These are phyloP conservation scores for Neogobius melanostomus DNA, from an alignment of 2,113 vertebrate genomes.

Conservation along the genomic window DNA sequence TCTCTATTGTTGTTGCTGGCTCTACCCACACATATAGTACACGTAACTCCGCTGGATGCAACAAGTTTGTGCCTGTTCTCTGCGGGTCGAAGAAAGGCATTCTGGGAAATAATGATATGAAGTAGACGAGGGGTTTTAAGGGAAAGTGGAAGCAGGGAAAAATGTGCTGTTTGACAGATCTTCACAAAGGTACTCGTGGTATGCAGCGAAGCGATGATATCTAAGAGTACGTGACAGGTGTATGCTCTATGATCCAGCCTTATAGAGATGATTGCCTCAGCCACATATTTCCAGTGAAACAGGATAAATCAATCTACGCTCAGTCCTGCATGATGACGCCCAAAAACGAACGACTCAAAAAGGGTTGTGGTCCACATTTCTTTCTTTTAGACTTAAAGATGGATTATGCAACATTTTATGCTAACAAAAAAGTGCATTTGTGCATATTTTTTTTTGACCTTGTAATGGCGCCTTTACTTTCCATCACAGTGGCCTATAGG, in stretches of 20 bases:
- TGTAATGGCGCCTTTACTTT: too few relatives aligned
- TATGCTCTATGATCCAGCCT: conserved; percentile 1
- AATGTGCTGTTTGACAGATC: conserved; percentile 15
- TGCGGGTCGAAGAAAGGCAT: conserved; percentile 48
- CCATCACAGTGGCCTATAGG: too few relatives aligned
- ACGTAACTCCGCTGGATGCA: conserved; percentile 65
- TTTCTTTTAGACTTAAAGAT: too few relatives aligned
- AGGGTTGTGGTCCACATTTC: too few relatives aligned
- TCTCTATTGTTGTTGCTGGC: conserved; percentile 67
- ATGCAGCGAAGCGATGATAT: conserved; percentile 17
- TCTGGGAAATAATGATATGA: conserved; percentile 53
- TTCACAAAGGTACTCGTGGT: conserved; percentile 24
- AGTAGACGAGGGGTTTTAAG: conserved; percentile 21
- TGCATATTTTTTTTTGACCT: too few relatives aligned
- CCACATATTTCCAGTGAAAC: conserved; percentile 16
- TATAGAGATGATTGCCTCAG: conserved; percentile 24
- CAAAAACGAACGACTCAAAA: too few relatives aligned
- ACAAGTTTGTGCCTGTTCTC: conserved; percentile 63
- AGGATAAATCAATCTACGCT: too few relatives aligned
- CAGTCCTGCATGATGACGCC: too few relatives aligned
- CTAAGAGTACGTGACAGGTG: not conserved
- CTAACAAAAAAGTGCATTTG: too few relatives aligned
- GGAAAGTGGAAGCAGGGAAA: conserved; percentile 29
- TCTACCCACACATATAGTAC: conserved; percentile 70
- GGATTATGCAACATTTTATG: too few relatives aligned